Conservation (phyloP, 2,797 vertebrate genomes). For the Notoglanidium macrostoma region DNA sequence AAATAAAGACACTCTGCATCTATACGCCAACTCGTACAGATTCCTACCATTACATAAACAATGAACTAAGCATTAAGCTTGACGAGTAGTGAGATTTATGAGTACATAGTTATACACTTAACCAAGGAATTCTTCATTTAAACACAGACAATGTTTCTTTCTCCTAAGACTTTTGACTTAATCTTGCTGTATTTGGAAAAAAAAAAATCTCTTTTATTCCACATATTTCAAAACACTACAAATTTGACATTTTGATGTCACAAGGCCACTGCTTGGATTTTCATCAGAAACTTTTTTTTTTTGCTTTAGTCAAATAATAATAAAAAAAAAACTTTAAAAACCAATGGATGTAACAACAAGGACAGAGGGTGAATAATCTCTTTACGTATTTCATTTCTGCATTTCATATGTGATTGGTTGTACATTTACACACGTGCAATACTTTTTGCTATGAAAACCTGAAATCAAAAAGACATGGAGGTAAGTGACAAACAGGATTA, state of each 20-base stretch:
- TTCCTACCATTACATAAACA: background rate
- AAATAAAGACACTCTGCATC: background rate
- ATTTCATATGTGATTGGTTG: background rate
- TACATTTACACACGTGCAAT: background rate
- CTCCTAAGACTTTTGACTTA: background rate
- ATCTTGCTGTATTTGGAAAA: background rate
- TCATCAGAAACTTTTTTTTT: background rate
- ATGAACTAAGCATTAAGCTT: background rate
- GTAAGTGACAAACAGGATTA: background rate
- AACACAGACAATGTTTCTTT: background rate
- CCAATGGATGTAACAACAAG: background rate
- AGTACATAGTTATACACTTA: too few species aligned
- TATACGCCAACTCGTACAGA: background rate
- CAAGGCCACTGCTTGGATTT: background rate
- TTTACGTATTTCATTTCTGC: background rate
- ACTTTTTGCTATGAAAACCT: background rate
- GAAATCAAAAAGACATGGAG: background rate
- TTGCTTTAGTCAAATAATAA: background rate
- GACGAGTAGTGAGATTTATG: background rate
- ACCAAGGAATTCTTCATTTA: background rate
- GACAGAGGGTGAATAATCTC: background rate
- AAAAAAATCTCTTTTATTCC: background rate
- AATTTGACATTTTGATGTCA: too few species aligned
- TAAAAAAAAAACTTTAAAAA: background rate
- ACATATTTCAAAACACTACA: background rate